These are phyloP conservation scores for Labeo rohita DNA, from an alignment of 2,113 vertebrate species.

Conservation along the genomic window DNA sequence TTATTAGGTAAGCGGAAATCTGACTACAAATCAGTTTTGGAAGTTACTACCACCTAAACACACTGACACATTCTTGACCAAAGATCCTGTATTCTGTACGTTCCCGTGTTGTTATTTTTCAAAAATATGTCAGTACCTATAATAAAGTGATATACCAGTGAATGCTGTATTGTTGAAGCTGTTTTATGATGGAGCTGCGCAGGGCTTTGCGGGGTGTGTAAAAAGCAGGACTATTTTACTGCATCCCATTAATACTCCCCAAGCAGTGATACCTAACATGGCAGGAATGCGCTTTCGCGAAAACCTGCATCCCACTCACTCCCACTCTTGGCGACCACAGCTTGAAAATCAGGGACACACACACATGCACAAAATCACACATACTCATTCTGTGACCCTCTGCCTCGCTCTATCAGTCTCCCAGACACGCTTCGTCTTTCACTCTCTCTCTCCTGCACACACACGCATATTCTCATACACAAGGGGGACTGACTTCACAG, in stretches of 20 bases:
- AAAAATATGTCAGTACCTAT: conserved; percentile 21
- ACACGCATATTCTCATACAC: conserved; percentile 45
- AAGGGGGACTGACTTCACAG: conserved; percentile 65
- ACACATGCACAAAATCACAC: conserved; percentile 44
- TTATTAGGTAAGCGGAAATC: conserved; percentile 8
- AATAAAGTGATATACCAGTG: conserved; percentile 15
- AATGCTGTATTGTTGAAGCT: conserved; percentile 13
- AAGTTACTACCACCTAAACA: background rate
- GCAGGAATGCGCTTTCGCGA: conserved; percentile 68
- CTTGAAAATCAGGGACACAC: conserved; percentile 53
- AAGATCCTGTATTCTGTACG: conserved; percentile 1
- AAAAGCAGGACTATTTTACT: conserved; percentile 54
- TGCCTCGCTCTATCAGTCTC: conserved; percentile 8
- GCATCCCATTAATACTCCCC: conserved; percentile 59
- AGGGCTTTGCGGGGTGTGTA: conserved; percentile 35
- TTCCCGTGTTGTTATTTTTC: background rate
- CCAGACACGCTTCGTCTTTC: background rate
- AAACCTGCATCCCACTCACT: conserved; percentile 66
- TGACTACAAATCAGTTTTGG: conserved; percentile 1
- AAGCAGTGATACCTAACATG: conserved; percentile 65
- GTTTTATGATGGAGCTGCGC: conserved; percentile 34
- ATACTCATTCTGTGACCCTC: conserved; percentile 15
- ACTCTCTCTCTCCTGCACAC: conserved; percentile 36
- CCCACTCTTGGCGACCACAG: conserved; percentile 62
- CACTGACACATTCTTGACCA: conserved; percentile 30